A percentile compares a stretch with the other conserved stretches of the same genome.
These are phyloP conservation scores for Nasonia oneida DNA, from an alignment of 2,888 invertebrate genomes.

Conservation along the genomic window DNA sequence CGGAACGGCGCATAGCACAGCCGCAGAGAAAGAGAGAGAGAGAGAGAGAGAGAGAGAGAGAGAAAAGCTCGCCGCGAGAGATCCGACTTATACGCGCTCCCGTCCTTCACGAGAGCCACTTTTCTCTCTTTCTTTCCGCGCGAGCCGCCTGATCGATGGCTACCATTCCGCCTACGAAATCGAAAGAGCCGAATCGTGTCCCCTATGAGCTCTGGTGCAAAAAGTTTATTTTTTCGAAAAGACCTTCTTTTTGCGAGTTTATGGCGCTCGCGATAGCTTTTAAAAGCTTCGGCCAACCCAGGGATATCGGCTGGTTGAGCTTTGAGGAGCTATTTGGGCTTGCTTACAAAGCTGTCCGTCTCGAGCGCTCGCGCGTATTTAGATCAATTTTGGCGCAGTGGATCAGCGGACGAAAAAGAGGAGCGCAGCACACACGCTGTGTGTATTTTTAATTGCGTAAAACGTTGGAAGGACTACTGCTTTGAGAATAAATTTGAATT, in stretches of 20 bases:
- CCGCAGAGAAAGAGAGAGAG: background rate
- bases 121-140: background rate
- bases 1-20: conserved; percentile 7
- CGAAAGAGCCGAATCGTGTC: background rate
- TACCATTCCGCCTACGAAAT: background rate
- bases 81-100: background rate
- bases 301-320: background rate
- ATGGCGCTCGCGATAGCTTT: background rate
- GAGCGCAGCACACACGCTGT: too few relatives aligned
- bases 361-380: background rate
- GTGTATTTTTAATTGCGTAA: too few relatives aligned
- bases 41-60: conserved; percentile 5
- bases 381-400: background rate
- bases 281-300: background rate
- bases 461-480: too few relatives aligned
- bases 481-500: too few relatives aligned
- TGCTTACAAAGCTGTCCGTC: background rate
- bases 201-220: background rate
- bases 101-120: background rate
- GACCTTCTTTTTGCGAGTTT: background rate
- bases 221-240: background rate
- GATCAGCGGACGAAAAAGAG: background rate
- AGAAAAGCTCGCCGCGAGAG: background rate
- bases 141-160: conserved; percentile 25
- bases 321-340: background rate